Base-by-base conservation (phyloP, 2,888 invertebrate genomes). In the Onchidella celtica region DNA sequence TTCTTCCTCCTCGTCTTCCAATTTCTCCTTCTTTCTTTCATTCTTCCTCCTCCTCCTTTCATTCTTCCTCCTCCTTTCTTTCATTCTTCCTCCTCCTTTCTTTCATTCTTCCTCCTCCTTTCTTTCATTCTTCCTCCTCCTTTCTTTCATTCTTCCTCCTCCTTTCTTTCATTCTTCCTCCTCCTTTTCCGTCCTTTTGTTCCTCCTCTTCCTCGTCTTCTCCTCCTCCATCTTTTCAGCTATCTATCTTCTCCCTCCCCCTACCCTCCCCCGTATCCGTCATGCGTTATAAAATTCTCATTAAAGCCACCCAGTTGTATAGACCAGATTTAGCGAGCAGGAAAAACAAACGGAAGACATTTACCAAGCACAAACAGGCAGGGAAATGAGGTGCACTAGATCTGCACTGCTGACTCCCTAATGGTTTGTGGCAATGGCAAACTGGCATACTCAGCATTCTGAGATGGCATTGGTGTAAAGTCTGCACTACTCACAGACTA, bases 1-100 rank as follows among this genome's bases (percentile, higher is more conserved):
- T 17, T 47, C 17, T 47, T 17, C 47, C 17, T 47, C 6, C 47
- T 47, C 47, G 47, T 47, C 17, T 6, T 47, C 17, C 9, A 11
- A 11, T 6, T 47, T 47, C 9, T 47, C 17, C 47, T 47, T 47
- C 27, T 69, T 69, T 3, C 69, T 57, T 6, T 57, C 38, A 24
- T 69, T 47, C 27, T 29, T 68, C 40, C 66, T 32, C 29, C 21
- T 77, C 29, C 47, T 47, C 47, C 29, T 40, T 6, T 77, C 38
- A 3, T 66, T 68, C 47, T 34, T 29, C 34, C 66, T 66, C 21
- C 32, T 32, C 34, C 29, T 66, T 32, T n/a, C 14, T 66, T 36
- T 59, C 27, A 27, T 29, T 59, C 36, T 36, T 29, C 32, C 24
- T 29, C 27, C 14, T 24, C 17, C n/a, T 36, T 36, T n/a, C 29